Percentiles rank a stretch among this genome's conserved stretches.
These are phyloP conservation scores for Lutjanus erythropterus DNA, from an alignment of 2,113 vertebrate species.

Conservation along the genomic window DNA sequence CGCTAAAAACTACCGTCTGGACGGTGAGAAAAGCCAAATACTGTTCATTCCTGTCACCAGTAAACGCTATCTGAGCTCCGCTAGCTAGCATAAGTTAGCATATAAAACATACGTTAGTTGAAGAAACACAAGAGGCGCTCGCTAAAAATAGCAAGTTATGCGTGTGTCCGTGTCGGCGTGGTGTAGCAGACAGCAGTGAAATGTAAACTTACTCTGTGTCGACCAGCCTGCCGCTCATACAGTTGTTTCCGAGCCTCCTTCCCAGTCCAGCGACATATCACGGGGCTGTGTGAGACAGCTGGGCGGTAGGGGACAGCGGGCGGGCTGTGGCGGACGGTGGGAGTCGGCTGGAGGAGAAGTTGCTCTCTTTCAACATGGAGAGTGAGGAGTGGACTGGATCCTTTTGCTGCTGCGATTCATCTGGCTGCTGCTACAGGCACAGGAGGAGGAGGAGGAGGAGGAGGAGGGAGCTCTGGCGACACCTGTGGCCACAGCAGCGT, in stretches of 20 bases:
- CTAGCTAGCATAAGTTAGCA: slow-evolving; percentile 61
- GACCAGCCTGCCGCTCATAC: slow-evolving; percentile 37
- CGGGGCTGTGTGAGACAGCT: slow-evolving; percentile 21
- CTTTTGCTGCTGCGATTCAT: slow-evolving; percentile 59
- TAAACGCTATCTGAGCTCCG: neutral
- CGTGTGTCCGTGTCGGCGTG: slow-evolving; percentile 7
- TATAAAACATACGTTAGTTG: slow-evolving; percentile 28
- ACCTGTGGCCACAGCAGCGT: slow-evolving; percentile 42
- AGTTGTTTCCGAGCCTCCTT: slow-evolving; percentile 38
- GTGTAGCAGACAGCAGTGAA: neutral
- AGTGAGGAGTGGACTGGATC: slow-evolving; percentile 51
- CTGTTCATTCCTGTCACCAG: neutral
- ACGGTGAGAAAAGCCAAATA: neutral
- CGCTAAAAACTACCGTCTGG: neutral
- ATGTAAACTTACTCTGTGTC: slow-evolving; percentile 69
- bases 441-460: no score
- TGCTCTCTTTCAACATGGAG: slow-evolving; percentile 76
- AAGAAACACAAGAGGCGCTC: slow-evolving; percentile 10
- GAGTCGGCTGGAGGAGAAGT: slow-evolving; percentile 65
- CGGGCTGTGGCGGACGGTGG: slow-evolving; percentile 29
- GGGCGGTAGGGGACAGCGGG: neutral
- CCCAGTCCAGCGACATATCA: slow-evolving; percentile 69
- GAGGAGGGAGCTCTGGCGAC: slow-evolving; percentile 67
- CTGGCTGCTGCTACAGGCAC: neutral
- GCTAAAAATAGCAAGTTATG: slow-evolving; percentile 63